Conservation (phyloP, 2,797 vertebrate genomes). For the Basileuterus tristriatus region DNA sequence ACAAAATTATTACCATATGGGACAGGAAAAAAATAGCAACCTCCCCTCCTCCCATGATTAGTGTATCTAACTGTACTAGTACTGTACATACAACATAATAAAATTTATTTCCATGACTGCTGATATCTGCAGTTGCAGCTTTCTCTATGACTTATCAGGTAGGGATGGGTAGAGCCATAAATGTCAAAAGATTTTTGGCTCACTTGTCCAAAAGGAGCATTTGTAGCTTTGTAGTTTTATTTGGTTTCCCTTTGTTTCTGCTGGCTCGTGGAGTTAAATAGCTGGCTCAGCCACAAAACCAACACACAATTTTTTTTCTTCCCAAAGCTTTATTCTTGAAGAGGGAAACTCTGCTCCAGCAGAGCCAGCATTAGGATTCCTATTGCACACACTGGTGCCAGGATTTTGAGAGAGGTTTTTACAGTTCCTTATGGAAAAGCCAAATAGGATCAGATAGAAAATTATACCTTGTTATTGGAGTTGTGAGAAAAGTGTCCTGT, state of each 20-base stretch:
- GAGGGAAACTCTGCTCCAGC: slow-evolving; percentile 19
- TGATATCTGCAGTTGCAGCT: neutral
- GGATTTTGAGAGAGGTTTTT: slow-evolving; percentile 20
- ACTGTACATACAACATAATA: slow-evolving; percentile 2
- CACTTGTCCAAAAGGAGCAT: slow-evolving; percentile 10
- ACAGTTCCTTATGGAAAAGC: slow-evolving; percentile 23
- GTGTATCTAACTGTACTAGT: neutral
- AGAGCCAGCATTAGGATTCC: slow-evolving; percentile 6
- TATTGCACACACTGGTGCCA: neutral
- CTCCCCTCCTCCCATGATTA: slow-evolving; percentile 16
- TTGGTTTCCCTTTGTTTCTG: slow-evolving; percentile 57
- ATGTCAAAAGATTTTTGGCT: slow-evolving; percentile 13
- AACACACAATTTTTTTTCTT: neutral
- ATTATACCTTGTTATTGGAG: neutral
- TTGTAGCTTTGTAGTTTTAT: neutral
- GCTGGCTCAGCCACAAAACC: slow-evolving; percentile 58
- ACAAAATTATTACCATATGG: slow-evolving; percentile 58
- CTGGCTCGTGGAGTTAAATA: slow-evolving; percentile 37
- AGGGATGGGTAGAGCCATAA: neutral
- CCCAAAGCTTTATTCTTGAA: slow-evolving; percentile 33
- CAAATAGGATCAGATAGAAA: neutral
- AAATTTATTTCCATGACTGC: neutral
- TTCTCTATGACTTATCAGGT: neutral
- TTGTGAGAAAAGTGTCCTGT: neutral
- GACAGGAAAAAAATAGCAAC: slow-evolving; percentile 44